Conservation (phyloP, 2,113 vertebrate genomes). For the Hippoglossus stenolepis region DNA sequence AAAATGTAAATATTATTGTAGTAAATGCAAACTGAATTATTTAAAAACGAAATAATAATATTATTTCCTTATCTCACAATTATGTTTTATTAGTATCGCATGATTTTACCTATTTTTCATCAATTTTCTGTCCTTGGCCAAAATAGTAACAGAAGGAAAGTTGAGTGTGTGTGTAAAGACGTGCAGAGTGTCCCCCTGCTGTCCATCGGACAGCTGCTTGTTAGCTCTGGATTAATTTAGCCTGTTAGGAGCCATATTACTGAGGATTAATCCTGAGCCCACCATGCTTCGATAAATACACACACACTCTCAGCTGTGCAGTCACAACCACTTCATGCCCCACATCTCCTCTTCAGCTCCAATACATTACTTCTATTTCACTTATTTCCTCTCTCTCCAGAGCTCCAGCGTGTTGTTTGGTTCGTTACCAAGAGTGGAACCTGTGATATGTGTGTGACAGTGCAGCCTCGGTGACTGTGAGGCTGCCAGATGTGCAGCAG, state of each 20-base stretch:
- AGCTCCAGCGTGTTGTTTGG: not conserved
- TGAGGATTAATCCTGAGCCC: slow-evolving; percentile 47
- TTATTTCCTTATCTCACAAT: too few species aligned
- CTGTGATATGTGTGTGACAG: not conserved
- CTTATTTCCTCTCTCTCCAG: not conserved
- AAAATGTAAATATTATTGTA: too few species aligned
- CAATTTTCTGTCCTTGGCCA: not conserved
- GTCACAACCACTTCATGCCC: not conserved
- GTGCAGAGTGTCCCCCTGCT: not conserved
- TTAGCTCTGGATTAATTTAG: slow-evolving; percentile 57
- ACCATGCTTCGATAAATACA: slow-evolving; percentile 2
- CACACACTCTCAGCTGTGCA: not conserved
- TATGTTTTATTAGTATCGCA: too few species aligned
- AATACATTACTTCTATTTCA: not conserved
- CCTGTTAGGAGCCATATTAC: slow-evolving; percentile 46
- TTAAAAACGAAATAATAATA: too few species aligned
- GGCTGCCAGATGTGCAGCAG: slow-evolving; percentile 27
- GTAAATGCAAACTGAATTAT: too few species aligned
- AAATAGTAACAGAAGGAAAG: not conserved
- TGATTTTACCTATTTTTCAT: too few species aligned
- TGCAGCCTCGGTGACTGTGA: not conserved
- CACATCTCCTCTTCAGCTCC: not conserved
- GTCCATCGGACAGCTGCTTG: slow-evolving; percentile 58
- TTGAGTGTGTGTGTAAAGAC: not conserved
- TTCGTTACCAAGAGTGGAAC: not conserved